Evolutionary conservation across 2,113 vertebrate genomes (phyloP).

Genomic region (Raja brachyura): DNA sequence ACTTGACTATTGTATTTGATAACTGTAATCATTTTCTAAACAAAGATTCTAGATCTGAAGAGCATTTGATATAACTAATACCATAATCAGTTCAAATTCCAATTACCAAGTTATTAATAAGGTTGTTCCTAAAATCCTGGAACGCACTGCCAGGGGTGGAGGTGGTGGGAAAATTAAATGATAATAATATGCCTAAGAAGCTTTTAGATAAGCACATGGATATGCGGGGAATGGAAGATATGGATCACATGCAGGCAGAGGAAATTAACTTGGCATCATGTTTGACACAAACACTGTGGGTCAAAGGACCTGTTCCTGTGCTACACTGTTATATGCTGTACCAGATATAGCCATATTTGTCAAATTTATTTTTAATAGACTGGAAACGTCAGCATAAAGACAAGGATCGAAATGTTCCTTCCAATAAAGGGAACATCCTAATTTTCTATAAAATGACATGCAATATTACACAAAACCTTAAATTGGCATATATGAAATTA

Average conservation of each 20-base stretch:
- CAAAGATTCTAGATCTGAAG: neutral
- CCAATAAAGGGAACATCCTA: neutral
- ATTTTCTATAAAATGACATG: neutral
- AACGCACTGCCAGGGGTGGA: too few relatives aligned
- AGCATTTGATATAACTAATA: neutral
- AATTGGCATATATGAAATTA: neutral
- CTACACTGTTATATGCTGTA: too few relatives aligned
- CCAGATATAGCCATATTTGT: neutral
- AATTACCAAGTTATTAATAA: neutral
- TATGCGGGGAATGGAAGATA: too few relatives aligned
- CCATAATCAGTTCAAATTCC: neutral
- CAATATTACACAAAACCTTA: neutral
- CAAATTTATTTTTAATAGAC: neutral
- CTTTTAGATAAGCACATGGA: too few relatives aligned
- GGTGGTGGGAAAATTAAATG: too few relatives aligned
- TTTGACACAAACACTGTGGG: too few relatives aligned
- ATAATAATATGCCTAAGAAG: too few relatives aligned
- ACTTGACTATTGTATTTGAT: neutral
- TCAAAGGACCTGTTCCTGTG: too few relatives aligned
- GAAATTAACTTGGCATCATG: too few relatives aligned
- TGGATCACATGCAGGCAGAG: too few relatives aligned
- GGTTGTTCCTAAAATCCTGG: neutral
- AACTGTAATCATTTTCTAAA: neutral
- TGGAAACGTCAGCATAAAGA: neutral
- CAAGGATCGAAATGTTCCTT: neutral